Base-by-base conservation (phyloP, 2,797 vertebrate genomes). In the Ctenopoma multispine region DNA sequence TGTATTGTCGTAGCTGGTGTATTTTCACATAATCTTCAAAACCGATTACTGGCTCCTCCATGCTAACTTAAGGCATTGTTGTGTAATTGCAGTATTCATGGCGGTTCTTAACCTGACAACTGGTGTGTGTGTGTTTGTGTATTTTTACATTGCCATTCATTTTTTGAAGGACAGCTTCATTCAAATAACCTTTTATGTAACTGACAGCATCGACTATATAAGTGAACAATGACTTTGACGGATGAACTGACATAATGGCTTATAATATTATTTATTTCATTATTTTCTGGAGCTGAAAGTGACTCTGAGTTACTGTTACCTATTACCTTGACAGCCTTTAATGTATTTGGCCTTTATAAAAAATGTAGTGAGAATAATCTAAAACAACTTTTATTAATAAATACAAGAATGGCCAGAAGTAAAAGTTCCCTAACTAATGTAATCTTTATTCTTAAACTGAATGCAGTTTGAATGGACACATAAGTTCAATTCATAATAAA, bases 291-390 rank as follows among this genome's bases (percentile, higher is more conserved):
- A 68, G 31, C 34, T 60, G 15, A 67, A 69, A 61, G 36, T 23
- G 61, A 56, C 36, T 34, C 29, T 60, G 41, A 69, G 44, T 62
- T 18, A 3, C 40, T 41, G 14, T 41, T 41, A 41, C 40, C 7
- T 18, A 44, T 13, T 36, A 59, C n/a, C 17, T 57, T 50, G 18
- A 23, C 58, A 41, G 1, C 46, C 41, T n/a, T 54, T 41, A 11
- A 11, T 43, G 36, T 47, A 51, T 79, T n/a, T 43, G 2, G 36
- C 7, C 66, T 77, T 77, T 64, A 77, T 72, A 57, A 27, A 20
- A 68, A 60, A 14, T 47, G 44, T 40, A 47, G 8, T 53, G 15
- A 38, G 3, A 38, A 38, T 38, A 18, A 34, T 63, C 44, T 18
- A 38, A 12, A 38, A 38, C 13, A 20, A 34, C 61, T 44, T 18